phyloP scores from a whole-genome alignment of 2,888 invertebrate genomes.

The Harmothoe impar region DNA sequence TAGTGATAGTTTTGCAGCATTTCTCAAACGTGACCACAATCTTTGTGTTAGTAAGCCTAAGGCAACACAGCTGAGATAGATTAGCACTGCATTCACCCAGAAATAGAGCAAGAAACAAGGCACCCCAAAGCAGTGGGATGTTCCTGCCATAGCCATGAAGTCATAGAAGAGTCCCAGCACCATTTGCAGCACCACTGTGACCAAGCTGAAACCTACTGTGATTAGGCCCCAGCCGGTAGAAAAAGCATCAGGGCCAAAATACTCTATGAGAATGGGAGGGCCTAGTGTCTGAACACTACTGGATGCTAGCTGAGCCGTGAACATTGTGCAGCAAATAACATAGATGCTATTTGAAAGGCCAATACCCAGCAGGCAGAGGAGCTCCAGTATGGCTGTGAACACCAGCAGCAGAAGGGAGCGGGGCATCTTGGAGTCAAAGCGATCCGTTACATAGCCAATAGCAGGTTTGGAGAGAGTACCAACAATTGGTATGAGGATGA shows the following conservation, averaged over 20 bases:
- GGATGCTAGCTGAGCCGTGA: background rate
- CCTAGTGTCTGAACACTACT: slow-evolving; percentile 30
- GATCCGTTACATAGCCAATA: background rate
- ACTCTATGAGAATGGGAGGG: background rate
- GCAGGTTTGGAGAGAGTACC: background rate
- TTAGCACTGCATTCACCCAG: background rate
- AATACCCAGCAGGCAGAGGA: background rate
- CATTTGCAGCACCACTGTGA: background rate
- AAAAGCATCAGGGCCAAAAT: background rate
- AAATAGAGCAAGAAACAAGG: slow-evolving; percentile 1
- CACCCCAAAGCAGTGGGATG: background rate
- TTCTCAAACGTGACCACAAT: background rate
- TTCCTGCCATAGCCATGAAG: background rate
- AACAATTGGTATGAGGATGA: background rate
- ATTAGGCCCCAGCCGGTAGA: slow-evolving; percentile 4
- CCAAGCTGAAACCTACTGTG: slow-evolving; percentile 5
- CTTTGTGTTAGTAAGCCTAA: background rate
- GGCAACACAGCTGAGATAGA: background rate
- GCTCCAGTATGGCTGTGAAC: background rate
- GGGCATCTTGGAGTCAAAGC: background rate
- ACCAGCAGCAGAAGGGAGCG: background rate
- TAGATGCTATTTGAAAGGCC: background rate
- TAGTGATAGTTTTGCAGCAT: background rate
- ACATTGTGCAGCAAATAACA: background rate
- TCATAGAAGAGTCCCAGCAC: background rate